Base-by-base conservation (phyloP, 2,888 invertebrate species). In the Oscheius onirici region DNA sequence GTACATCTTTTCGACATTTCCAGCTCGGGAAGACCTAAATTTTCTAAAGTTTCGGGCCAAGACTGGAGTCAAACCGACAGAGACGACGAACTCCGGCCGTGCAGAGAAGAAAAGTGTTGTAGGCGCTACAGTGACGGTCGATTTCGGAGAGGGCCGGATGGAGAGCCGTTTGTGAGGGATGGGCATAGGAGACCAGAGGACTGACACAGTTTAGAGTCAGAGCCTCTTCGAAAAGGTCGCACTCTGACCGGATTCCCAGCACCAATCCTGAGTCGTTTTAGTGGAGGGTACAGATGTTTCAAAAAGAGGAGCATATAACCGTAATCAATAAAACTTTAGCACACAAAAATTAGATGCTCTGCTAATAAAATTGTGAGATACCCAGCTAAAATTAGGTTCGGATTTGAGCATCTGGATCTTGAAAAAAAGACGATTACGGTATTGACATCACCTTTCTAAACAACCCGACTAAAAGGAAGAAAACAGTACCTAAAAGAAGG, bases 1-100 rank as follows among this genome's bases (percentile, higher is more conserved):
- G 73, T 82, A 84, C 78, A 84, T 78, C 52, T 76, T 74, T 67
- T 83, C 76, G 26, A 84, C 72, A 52, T 82, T 79, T 10, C 77
- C 79, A 5, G 77, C 77, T 17, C 77, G 66, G 0, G 76, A 75
- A 61, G 71, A 69, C 58, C 79, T 79, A 69, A 49, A 34, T n/a
- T n/a, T n/a, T n/a, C n/a, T n/a, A n/a, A n/a, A n/a, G n/a, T n/a
- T n/a, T n/a, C n/a, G n/a, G n/a, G n/a, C n/a, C n/a, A n/a, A n/a
- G n/a, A n/a, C n/a, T n/a, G n/a, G n/a, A n/a, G n/a, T n/a, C n/a
- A 22, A 69, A 81, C 81, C 81, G 71, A 73, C 83, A 83, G 44
- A 73, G 69, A 2, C 76, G 75, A 43, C 75, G 71, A 24, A 82
- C 81, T 40, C 78, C 78, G 17, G 73, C 68, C 41, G 83, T 80